Conservation (phyloP, 2,113 vertebrate genomes). For the Mohoua ochrocephala region DNA sequence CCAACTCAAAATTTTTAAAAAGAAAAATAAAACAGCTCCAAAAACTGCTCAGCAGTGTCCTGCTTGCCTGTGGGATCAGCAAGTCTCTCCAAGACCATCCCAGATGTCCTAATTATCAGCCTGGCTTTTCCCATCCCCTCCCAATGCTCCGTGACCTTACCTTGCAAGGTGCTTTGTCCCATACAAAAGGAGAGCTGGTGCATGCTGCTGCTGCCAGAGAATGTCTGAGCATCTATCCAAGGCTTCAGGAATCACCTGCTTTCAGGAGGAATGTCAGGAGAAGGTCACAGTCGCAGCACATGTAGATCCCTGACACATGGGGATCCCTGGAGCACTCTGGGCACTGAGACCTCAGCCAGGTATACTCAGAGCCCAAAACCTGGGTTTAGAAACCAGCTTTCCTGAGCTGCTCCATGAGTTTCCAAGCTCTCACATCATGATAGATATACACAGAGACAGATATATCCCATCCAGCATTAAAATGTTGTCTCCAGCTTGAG, state of each 20-base stretch:
- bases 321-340: not conserved
- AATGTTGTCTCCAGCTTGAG: not conserved
- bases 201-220: not conserved
- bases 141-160: not conserved
- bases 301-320: fast-evolving
- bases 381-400: not conserved
- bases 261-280: not conserved
- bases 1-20: not conserved
- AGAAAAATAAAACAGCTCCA: not conserved
- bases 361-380: not conserved
- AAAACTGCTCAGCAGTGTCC: not conserved
- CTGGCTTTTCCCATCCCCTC: not conserved
- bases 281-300: not conserved
- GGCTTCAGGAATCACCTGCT: not conserved
- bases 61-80: not conserved
- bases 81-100: not conserved
- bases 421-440: not conserved
- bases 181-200: not conserved
- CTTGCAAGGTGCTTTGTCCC: not conserved
- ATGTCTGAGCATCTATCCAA: not conserved
- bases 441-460: not conserved
- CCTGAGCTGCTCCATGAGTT: not conserved
- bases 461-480: not conserved
- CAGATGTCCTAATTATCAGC: not conserved
- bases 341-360: not conserved